phyloP scores from a whole-genome alignment of 2,113 vertebrate species.

The Phrynocephalus versicolor region DNA sequence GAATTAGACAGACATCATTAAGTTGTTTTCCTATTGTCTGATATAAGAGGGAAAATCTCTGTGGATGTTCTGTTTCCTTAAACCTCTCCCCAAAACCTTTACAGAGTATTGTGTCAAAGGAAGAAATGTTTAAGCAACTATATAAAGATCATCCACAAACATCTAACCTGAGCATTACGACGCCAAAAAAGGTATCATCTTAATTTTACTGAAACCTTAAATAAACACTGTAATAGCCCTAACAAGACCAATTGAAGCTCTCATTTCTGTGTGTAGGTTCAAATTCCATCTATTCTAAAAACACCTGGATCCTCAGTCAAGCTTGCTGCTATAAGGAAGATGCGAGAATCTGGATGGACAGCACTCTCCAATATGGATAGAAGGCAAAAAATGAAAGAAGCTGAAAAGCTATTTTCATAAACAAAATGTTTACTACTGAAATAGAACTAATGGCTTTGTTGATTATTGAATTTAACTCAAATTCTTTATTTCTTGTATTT shows the following conservation, averaged over 20 bases:
- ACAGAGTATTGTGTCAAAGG: conserved; percentile 76
- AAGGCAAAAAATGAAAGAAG: conserved; percentile 83
- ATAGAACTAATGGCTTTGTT: not conserved
- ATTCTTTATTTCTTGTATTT: not conserved
- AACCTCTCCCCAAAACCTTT: conserved; percentile 9
- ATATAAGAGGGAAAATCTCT: conserved; percentile 12
- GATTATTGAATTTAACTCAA: not conserved
- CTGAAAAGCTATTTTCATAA: conserved; percentile 79
- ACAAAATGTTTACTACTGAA: not conserved
- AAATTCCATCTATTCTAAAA: conserved; percentile 67
- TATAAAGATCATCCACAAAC: conserved; percentile 58
- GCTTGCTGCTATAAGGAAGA: conserved; percentile 81
- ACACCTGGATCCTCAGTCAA: conserved; percentile 79
- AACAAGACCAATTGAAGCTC: conserved; percentile 28
- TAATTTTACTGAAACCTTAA: conserved; percentile 39
- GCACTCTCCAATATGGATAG: conserved; percentile 81
- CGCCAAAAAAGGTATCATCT: conserved; percentile 73
- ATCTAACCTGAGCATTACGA: conserved; percentile 46
- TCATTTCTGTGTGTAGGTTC: conserved; percentile 59
- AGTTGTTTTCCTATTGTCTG: not conserved
- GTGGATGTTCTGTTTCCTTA: not conserved
- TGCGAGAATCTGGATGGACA: conserved; percentile 85
- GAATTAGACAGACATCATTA: not conserved
- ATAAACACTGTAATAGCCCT: not conserved
- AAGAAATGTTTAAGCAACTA: conserved; percentile 68